Percentiles rank a stretch among this genome's conserved stretches.
phyloP scores from a whole-genome alignment of 2,113 vertebrate genomes.

The Psophia crepitans region DNA sequence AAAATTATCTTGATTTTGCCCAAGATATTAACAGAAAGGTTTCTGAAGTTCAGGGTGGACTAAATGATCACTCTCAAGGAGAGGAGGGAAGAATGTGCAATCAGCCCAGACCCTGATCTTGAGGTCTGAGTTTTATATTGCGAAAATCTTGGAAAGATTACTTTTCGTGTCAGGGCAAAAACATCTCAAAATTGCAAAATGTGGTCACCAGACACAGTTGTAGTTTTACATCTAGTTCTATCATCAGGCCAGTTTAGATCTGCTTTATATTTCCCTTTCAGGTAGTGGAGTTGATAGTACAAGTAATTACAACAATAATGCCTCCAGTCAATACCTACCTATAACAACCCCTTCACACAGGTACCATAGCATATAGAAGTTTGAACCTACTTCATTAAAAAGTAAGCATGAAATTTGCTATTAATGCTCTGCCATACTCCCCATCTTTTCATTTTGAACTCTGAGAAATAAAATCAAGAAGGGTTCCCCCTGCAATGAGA shows the following conservation, averaged over 20 bases:
- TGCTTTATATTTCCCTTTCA: constrained; percentile 47
- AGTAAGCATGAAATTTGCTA: not conserved
- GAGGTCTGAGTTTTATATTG: constrained; percentile 3
- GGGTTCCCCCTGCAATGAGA: not conserved
- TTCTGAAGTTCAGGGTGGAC: not conserved
- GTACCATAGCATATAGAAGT: fast-evolving
- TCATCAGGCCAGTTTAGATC: not conserved
- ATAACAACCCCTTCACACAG: not conserved
- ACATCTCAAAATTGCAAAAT: constrained; percentile 50
- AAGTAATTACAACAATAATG: not conserved
- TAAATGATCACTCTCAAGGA: not conserved
- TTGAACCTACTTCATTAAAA: not conserved
- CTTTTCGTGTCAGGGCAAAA: constrained; percentile 17
- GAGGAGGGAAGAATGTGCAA: not conserved
- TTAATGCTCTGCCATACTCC: not conserved
- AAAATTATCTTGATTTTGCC: not conserved
- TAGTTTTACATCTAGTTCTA: not conserved
- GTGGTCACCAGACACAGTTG: constrained; percentile 20
- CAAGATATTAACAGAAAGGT: not conserved
- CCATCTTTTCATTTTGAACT: not conserved
- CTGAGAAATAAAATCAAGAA: not conserved
- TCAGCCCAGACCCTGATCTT: not conserved
- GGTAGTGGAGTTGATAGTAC: constrained; percentile 5
- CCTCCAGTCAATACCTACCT: not conserved
- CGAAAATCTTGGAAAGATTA: constrained; percentile 43